Conservation (phyloP, 2,888 invertebrate genomes). For the Scrobipalpa atriplicella region DNA sequence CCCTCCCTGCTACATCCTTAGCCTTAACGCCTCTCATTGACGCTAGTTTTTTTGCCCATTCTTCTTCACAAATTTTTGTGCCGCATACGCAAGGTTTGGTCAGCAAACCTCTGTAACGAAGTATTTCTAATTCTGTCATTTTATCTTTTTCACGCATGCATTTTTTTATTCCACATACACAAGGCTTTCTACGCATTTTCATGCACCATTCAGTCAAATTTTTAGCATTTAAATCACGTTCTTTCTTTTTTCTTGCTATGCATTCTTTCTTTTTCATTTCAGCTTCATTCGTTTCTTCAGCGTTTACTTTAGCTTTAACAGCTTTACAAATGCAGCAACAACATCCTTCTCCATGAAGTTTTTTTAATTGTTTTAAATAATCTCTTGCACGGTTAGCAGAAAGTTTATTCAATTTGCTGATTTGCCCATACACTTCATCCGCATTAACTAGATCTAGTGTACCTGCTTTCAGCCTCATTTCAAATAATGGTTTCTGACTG, state of each 20-base stretch:
- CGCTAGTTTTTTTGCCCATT: neutral
- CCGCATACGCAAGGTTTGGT: neutral
- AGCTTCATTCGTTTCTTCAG: neutral
- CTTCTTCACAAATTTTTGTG: neutral
- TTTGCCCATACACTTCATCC: neutral
- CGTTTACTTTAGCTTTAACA: neutral
- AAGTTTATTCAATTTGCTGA: constrained; percentile 11
- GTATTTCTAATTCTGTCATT: constrained; percentile 7
- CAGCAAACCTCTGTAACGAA: neutral
- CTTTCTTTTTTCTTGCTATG: neutral
- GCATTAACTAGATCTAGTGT: constrained; percentile 16
- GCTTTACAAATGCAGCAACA: constrained; percentile 14
- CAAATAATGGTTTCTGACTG: constrained; percentile 7
- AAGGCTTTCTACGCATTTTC: neutral
- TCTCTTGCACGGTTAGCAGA: constrained; percentile 8
- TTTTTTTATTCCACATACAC: neutral
- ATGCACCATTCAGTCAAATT: neutral
- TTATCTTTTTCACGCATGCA: neutral
- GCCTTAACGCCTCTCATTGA: neutral
- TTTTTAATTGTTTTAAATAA: neutral
- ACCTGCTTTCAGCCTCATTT: constrained; percentile 27
- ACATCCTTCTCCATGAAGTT: constrained; percentile 17
- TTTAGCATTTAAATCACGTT: neutral
- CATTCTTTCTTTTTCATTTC: neutral
- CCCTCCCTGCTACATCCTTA: neutral